Conservation (phyloP, 2,797 vertebrate genomes). For the Aeoliscus strigatus region DNA sequence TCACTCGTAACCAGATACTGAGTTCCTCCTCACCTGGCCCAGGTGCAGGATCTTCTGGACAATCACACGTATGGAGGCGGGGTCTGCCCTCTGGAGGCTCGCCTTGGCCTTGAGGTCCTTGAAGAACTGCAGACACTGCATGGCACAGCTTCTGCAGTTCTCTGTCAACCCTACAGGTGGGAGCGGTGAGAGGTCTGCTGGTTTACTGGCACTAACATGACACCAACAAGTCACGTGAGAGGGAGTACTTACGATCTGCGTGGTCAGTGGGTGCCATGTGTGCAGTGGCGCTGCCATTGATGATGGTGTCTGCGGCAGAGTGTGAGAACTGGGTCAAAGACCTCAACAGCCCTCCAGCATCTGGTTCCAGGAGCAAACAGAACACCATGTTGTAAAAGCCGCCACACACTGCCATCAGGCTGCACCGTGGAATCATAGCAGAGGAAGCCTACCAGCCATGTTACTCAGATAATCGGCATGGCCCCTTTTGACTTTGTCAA, state of each 20-base stretch:
- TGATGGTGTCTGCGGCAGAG: constrained; percentile 84
- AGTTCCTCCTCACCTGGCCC: constrained; percentile 78
- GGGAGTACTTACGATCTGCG: constrained; percentile 70
- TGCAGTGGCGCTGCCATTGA: constrained; percentile 87
- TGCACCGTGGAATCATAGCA: background rate
- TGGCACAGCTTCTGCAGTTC: constrained; percentile 83
- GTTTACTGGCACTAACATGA: no score
- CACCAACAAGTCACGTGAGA: background rate
- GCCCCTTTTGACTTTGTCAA: constrained; percentile 80
- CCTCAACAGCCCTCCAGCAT: constrained; percentile 82
- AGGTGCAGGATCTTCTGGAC: constrained; percentile 81
- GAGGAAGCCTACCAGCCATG: constrained; percentile 74
- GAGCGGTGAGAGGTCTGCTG: background rate
- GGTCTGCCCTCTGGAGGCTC: constrained; percentile 73
- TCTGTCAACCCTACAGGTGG: constrained; percentile 78
- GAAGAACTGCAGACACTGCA: constrained; percentile 76
- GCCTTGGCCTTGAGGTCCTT: constrained; percentile 78
- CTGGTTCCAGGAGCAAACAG: constrained; percentile 60
- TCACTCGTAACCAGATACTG: background rate
- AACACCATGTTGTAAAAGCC: constrained; percentile 1
- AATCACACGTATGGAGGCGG: constrained; percentile 59
- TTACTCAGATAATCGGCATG: constrained; percentile 82
- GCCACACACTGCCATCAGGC: constrained; percentile 1
- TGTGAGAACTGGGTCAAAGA: constrained; percentile 89
- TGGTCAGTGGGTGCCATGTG: constrained; percentile 90